A percentile compares a stretch with the other conserved stretches of the same genome.
Evolutionary conservation across 2,113 vertebrate genomes (phyloP).

Genomic region (Embiotoca jacksoni): DNA sequence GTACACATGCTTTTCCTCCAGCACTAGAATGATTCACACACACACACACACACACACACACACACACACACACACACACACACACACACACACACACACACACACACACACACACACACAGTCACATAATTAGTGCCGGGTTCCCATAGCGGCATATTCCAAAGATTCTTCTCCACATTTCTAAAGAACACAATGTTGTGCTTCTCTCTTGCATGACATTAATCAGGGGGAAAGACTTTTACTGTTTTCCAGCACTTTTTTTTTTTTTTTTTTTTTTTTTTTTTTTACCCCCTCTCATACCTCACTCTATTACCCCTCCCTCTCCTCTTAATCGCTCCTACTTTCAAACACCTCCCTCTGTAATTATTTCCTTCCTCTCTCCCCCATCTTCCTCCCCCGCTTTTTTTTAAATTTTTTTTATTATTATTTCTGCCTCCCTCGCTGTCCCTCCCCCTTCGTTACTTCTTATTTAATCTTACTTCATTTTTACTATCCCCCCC

Average conservation of each 20-base stretch:
- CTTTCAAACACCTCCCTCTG: slow-evolving; percentile 71
- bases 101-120: slow-evolving; percentile 37
- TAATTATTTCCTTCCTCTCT: slow-evolving; percentile 72
- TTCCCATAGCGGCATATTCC: slow-evolving; percentile 63
- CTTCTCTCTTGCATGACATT: slow-evolving; percentile 55
- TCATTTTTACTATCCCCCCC: slow-evolving; percentile 49
- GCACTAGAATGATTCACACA: slow-evolving; percentile 64
- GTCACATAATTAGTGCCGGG: slow-evolving; percentile 66
- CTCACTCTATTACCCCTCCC: slow-evolving; percentile 52
- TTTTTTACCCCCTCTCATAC: slow-evolving; percentile 16
- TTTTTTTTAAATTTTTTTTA: slow-evolving; percentile 49
- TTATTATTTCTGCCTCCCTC: slow-evolving; percentile 63
- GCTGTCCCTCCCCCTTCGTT: slow-evolving; percentile 64
- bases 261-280: slow-evolving; percentile 21
- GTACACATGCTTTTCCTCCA: slow-evolving; percentile 72
- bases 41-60: slow-evolving; percentile 35
- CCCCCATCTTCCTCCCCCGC: slow-evolving; percentile 33
- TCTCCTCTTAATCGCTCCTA: slow-evolving; percentile 65
- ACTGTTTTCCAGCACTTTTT: slow-evolving; percentile 57
- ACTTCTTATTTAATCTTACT: slow-evolving; percentile 79
- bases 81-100: slow-evolving; percentile 30
- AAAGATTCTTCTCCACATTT: slow-evolving; percentile 64
- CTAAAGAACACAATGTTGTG: slow-evolving; percentile 66
- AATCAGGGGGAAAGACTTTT: slow-evolving; percentile 55
- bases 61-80: slow-evolving; percentile 30